Evolutionary conservation across 2,888 invertebrate genomes (phyloP).

Genomic region (Clunio marinus): DNA sequence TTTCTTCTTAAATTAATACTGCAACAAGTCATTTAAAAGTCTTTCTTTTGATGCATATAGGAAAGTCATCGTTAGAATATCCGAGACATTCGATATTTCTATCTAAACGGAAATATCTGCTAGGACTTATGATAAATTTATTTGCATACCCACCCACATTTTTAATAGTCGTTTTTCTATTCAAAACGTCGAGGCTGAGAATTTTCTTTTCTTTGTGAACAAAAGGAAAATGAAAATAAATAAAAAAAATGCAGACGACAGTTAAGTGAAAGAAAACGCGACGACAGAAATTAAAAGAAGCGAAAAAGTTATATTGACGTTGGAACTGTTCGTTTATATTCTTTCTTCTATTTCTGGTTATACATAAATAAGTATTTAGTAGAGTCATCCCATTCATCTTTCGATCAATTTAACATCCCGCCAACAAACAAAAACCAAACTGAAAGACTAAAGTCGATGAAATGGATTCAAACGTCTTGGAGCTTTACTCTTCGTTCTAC

Average conservation of each 20-base stretch:
- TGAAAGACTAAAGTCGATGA: neutral
- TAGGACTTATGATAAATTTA: too few relatives aligned
- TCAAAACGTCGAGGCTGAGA: neutral
- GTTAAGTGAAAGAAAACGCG: neutral
- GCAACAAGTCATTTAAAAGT: too few relatives aligned
- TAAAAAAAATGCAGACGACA: conserved; percentile 10
- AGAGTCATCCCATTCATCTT: neutral
- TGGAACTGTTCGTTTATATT: neutral
- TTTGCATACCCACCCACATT: neutral
- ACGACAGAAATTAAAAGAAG: neutral
- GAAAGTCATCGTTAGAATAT: too few relatives aligned
- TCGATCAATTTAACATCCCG: neutral
- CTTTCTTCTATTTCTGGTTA: conserved; percentile 2
- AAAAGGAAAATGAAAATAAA: too few relatives aligned
- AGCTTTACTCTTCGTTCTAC: too few relatives aligned
- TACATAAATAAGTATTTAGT: too few relatives aligned
- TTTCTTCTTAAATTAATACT: too few relatives aligned
- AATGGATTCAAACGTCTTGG: too few relatives aligned
- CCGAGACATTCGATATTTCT: too few relatives aligned
- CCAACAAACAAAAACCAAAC: neutral
- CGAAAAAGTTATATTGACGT: conserved; percentile 4
- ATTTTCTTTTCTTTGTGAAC: neutral
- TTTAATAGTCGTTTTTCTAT: neutral
- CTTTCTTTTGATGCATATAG: too few relatives aligned
- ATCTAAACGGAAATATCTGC: conserved; percentile 5